phyloP scores from a whole-genome alignment of 2,113 vertebrate genomes.

The Chunga burmeisteri region DNA sequence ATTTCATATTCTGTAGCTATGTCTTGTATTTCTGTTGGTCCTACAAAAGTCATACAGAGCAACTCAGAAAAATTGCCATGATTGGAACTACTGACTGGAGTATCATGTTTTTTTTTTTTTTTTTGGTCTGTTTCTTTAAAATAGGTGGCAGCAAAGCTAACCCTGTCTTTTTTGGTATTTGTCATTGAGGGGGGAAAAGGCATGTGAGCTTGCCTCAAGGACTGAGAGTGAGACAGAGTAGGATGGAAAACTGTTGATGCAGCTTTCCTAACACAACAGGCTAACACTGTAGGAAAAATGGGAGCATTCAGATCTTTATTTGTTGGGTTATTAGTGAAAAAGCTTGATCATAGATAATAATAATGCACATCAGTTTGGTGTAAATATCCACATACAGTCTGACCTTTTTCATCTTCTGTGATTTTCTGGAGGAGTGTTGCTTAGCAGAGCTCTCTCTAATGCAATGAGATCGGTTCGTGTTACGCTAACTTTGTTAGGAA shows the following conservation, averaged over 20 bases:
- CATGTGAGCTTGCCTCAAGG: background rate
- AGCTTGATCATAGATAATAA: background rate
- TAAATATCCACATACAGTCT: background rate
- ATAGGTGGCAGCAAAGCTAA: background rate
- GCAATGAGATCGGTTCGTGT: background rate
- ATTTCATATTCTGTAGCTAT: background rate
- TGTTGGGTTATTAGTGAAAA: background rate
- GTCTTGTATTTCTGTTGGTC: background rate
- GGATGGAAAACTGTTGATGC: constrained; percentile 28
- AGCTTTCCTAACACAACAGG: background rate
- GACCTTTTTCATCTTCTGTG: background rate
- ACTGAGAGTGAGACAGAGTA: background rate
- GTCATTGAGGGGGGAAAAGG: background rate
- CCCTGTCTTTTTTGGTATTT: background rate
- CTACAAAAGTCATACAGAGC: background rate
- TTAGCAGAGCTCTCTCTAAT: constrained; percentile 17
- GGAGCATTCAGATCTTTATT: background rate
- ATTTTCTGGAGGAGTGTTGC: constrained; percentile 17
- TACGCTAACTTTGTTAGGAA: background rate
- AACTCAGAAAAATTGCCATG: background rate
- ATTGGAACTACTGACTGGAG: background rate
- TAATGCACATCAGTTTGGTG: background rate
- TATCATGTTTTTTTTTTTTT: background rate
- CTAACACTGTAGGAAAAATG: constrained; percentile 1
- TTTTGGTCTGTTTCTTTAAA: background rate